phyloP scores from a whole-genome alignment of 1,140 invertebrate species.

The Pygmarrhopalites habei region DNA sequence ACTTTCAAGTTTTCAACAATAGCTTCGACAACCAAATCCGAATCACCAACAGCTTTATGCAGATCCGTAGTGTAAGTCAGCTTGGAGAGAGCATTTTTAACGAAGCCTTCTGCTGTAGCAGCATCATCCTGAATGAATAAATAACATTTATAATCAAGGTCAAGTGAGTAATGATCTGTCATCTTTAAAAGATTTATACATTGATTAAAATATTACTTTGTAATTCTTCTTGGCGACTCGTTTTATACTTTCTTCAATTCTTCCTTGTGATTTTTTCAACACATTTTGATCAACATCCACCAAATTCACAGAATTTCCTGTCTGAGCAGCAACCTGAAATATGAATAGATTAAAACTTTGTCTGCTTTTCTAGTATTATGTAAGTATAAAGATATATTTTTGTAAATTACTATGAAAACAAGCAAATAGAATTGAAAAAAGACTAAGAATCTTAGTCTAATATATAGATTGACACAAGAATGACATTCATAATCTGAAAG shows the following conservation, averaged over 20 bases:
- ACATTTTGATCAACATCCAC: slow-evolving; percentile 64
- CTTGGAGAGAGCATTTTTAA: slow-evolving; percentile 53
- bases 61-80: slow-evolving; percentile 57
- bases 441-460: no score
- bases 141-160: no score
- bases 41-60: slow-evolving; percentile 52
- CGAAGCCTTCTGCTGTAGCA: slow-evolving; percentile 56
- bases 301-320: slow-evolving; percentile 65
- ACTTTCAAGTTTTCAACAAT: slow-evolving; percentile 75
- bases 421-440: no score
- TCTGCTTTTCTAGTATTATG: no score
- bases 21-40: slow-evolving; percentile 80
- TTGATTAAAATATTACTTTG: slow-evolving; percentile 48
- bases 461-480: no score
- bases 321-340: slow-evolving; percentile 65
- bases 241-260: slow-evolving; percentile 60
- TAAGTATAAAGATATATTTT: no score
- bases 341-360: no score
- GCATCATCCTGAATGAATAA: slow-evolving; percentile 48
- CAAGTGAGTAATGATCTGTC: background rate
- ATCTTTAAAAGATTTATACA: background rate
- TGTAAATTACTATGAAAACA: no score
- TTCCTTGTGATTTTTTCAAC: slow-evolving; percentile 59
- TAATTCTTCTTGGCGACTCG: slow-evolving; percentile 72
- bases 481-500: no score